Percentiles rank a stretch among this genome's conserved stretches.
Conservation (phyloP, 2,113 vertebrate genomes). For the Diadophis punctatus region DNA sequence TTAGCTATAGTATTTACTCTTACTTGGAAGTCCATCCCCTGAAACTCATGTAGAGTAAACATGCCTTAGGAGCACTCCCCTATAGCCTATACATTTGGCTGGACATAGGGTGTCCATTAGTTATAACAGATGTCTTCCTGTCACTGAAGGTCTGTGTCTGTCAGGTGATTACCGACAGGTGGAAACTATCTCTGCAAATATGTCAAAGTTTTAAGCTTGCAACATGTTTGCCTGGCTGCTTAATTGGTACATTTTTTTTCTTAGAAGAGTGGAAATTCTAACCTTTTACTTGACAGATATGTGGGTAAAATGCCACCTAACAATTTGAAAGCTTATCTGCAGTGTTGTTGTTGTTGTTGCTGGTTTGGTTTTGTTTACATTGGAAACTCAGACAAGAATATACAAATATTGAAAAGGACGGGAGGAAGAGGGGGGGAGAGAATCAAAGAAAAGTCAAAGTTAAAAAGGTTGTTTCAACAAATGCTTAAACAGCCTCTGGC, state of each 20-base stretch:
- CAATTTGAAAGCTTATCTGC: constrained; percentile 72
- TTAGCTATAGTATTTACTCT: not conserved
- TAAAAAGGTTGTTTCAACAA: constrained; percentile 38
- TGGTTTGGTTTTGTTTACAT: constrained; percentile 34
- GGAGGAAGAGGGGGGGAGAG: constrained; percentile 15
- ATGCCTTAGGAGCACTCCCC: not conserved
- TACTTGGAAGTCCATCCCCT: not conserved
- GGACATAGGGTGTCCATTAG: not conserved
- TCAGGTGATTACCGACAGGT: constrained; percentile 12
- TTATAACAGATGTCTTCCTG: not conserved
- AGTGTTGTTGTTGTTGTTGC: not conserved
- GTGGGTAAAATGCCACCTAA: constrained; percentile 70
- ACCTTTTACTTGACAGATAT: constrained; percentile 75
- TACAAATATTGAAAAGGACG: constrained; percentile 48
- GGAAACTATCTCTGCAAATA: constrained; percentile 24
- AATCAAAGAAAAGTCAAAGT: constrained; percentile 47
- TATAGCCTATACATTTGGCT: not conserved
- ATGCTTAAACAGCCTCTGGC: constrained; percentile 13
- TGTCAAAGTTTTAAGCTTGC: constrained; percentile 47
- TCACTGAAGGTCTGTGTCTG: not conserved
- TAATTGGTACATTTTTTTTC: constrained; percentile 74
- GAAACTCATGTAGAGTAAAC: not conserved
- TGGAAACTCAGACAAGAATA: constrained; percentile 48
- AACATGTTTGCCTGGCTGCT: constrained; percentile 50
- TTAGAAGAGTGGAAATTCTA: constrained; percentile 72